Percentiles rank a stretch among this genome's conserved stretches.
Conservation (phyloP, 2,888 invertebrate species). For the Dryococelus australis region DNA sequence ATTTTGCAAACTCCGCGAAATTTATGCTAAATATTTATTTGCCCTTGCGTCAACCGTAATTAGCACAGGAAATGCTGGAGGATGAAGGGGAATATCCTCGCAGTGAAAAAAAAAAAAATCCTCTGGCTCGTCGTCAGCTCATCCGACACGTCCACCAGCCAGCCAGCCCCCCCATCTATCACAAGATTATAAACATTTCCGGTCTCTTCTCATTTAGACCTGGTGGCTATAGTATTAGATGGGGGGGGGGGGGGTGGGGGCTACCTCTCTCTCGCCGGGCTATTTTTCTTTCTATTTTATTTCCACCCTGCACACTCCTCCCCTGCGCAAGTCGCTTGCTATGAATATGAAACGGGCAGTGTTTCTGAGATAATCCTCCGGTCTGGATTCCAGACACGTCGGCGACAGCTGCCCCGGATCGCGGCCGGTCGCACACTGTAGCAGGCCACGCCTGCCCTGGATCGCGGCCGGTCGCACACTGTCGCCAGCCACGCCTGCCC, state of each 20-base stretch:
- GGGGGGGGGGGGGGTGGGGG: neutral
- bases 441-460: neutral
- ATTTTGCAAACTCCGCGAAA: neutral
- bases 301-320: neutral
- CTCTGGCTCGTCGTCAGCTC: neutral
- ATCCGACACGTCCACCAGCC: neutral
- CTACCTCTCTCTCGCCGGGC: neutral
- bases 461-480: constrained; percentile 6
- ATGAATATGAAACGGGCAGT: neutral
- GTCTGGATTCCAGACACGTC: neutral
- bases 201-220: neutral
- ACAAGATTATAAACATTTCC: neutral
- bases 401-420: neutral
- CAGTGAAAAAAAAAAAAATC: no score
- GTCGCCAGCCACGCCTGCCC: neutral
- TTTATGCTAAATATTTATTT: neutral
- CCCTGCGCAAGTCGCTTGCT: neutral
- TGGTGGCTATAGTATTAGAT: no score
- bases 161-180: neutral
- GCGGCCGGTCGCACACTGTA: no score
- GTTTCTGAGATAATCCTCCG: neutral
- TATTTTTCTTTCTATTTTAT: neutral
- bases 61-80: neutral
- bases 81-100: neutral
- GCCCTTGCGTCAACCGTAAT: neutral